Evolutionary conservation across 2,797 vertebrate genomes (phyloP).

Genomic region (Enteromius afrohamiltoni): DNA sequence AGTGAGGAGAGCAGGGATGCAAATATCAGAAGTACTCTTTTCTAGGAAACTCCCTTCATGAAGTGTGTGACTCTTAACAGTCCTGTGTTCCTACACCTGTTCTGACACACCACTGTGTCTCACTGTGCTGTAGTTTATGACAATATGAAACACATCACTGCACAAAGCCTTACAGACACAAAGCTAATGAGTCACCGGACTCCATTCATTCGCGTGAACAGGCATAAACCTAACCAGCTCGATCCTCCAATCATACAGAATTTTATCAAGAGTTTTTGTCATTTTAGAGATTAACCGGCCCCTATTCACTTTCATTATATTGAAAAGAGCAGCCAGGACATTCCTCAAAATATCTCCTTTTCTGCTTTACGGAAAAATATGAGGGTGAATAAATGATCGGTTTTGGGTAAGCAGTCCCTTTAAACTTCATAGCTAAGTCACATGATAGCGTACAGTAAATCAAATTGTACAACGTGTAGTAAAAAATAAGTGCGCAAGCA

Average conservation of each 20-base stretch:
- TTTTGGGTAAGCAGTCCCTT: background rate
- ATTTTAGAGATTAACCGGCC: background rate
- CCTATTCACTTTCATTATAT: background rate
- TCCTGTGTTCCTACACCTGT: constrained; percentile 11
- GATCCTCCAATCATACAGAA: background rate
- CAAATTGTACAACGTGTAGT: background rate
- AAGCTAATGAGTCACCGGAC: background rate
- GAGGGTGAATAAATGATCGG: background rate
- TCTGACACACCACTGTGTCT: background rate
- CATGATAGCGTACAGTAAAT: background rate
- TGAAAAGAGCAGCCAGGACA: background rate
- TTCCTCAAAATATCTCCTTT: constrained; percentile 1
- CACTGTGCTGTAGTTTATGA: background rate
- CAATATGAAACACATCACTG: background rate
- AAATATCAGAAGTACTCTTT: constrained; percentile 21
- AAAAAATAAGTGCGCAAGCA: background rate
- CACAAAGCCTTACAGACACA: background rate
- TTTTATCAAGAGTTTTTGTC: background rate
- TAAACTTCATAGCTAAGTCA: background rate
- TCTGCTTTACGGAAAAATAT: background rate
- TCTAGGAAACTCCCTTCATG: background rate
- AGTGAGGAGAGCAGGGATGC: background rate
- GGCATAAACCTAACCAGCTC: background rate
- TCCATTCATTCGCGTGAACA: background rate
- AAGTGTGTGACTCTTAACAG: background rate